These are phyloP conservation scores for Eumaeus atala DNA, from an alignment of 1,140 invertebrate genomes.

Conservation along the genomic window DNA sequence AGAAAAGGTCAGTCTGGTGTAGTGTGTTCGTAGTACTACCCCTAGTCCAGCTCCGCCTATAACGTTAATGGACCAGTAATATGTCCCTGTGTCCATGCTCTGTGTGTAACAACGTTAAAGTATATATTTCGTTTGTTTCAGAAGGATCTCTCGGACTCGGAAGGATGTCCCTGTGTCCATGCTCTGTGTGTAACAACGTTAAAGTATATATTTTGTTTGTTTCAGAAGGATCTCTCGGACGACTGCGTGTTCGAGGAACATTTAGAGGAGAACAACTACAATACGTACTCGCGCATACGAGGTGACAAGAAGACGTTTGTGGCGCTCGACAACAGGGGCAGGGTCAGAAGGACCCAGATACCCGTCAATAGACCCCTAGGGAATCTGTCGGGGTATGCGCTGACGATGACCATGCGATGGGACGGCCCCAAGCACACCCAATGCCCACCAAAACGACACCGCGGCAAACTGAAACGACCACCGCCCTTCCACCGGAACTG, in stretches of 20 bases:
- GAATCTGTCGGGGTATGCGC: constrained; percentile 81
- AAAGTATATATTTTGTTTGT: constrained; percentile 66
- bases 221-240: constrained; percentile 86
- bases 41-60: too few species aligned
- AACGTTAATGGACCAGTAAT: too few species aligned
- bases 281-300: constrained; percentile 85
- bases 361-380: constrained; percentile 79
- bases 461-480: constrained; percentile 54
- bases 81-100: too few species aligned
- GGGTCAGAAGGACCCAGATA: constrained; percentile 81
- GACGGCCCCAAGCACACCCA: constrained; percentile 58
- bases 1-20: too few species aligned
- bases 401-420: constrained; percentile 78
- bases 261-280: constrained; percentile 88
- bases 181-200: neutral
- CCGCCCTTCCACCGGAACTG: constrained; percentile 57
- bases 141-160: constrained; percentile 84
- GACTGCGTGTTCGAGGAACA: constrained; percentile 91
- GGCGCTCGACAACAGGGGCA: constrained; percentile 82
- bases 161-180: too few species aligned
- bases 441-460: constrained; percentile 48
- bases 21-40: too few species aligned
- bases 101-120: neutral
- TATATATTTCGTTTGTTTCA: constrained; percentile 77
- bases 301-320: constrained; percentile 83